Conservation (phyloP, 1,140 invertebrate species). For the Samia ricini region DNA sequence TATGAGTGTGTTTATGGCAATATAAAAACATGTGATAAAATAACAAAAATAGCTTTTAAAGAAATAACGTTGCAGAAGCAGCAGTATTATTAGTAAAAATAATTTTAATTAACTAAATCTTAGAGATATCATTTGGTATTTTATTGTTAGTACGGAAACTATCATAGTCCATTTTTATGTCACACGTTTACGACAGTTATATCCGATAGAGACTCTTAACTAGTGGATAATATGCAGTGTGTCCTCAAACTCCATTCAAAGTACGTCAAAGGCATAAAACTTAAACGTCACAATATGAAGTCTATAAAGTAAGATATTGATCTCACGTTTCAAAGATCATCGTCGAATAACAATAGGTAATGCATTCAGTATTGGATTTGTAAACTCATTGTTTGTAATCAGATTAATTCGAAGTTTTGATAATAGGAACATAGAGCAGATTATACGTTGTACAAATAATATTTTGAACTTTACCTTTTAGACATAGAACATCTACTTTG, state of each 20-base stretch:
- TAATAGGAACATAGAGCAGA: constrained; percentile 1
- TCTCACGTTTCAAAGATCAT: constrained; percentile 47
- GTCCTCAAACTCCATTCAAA: constrained; percentile 9
- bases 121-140: no score
- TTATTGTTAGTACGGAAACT: neutral
- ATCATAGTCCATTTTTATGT: neutral
- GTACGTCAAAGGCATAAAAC: constrained; percentile 24
- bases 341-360: constrained; percentile 50
- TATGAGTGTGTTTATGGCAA: no score
- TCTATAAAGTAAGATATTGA: constrained; percentile 54
- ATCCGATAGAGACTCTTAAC: neutral
- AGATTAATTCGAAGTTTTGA: constrained; percentile 22
- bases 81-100: no score
- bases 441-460: neutral
- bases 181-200: neutral
- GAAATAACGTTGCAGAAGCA: no score
- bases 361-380: constrained; percentile 43
- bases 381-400: constrained; percentile 32
- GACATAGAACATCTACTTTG: neutral
- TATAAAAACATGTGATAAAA: no score
- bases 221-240: neutral
- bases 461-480: neutral
- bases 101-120: no score
- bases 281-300: constrained; percentile 43
- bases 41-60: no score